Percentiles rank a stretch among this genome's conserved stretches.
Evolutionary conservation across 1,140 invertebrate genomes (phyloP).

Genomic region (Colletes latitarsis): DNA sequence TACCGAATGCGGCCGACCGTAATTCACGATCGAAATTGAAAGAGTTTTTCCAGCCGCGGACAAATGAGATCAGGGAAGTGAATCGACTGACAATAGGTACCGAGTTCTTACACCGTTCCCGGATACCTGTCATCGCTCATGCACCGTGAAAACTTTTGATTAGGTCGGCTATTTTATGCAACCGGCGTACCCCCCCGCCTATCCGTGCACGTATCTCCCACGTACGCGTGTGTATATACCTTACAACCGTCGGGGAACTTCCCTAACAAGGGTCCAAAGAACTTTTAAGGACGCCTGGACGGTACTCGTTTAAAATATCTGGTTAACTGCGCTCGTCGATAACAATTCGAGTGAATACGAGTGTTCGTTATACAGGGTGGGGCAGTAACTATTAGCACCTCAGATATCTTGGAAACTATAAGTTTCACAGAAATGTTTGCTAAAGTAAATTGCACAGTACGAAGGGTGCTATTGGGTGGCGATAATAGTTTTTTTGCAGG

Average conservation of each 20-base stretch:
- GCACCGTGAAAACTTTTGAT: slow-evolving; percentile 34
- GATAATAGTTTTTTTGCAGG: too few relatives aligned
- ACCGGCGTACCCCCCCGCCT: neutral
- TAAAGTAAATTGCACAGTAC: too few relatives aligned
- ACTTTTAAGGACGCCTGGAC: slow-evolving; percentile 30
- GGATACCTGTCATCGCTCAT: slow-evolving; percentile 3
- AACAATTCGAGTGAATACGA: slow-evolving; percentile 22
- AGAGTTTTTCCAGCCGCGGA: slow-evolving; percentile 37
- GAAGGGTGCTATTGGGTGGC: too few relatives aligned
- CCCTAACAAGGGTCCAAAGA: slow-evolving; percentile 21
- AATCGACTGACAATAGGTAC: slow-evolving; percentile 39
- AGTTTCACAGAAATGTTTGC: too few relatives aligned
- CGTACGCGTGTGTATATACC: slow-evolving; percentile 7
- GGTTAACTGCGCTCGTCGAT: slow-evolving; percentile 35
- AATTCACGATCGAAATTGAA: slow-evolving; percentile 46
- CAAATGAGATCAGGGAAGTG: slow-evolving; percentile 36
- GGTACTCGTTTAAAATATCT: slow-evolving; percentile 40
- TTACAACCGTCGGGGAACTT: slow-evolving; percentile 7
- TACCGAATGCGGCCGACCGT: slow-evolving; percentile 31
- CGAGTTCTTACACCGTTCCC: slow-evolving; percentile 8
- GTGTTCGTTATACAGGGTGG: too few relatives aligned
- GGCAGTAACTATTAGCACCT: too few relatives aligned
- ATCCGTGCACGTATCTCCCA: neutral
- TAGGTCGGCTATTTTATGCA: slow-evolving; percentile 11
- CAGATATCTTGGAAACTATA: too few relatives aligned